Evolutionary conservation across 2,797 vertebrate genomes (phyloP).

Genomic region (Hirundo rustica): DNA sequence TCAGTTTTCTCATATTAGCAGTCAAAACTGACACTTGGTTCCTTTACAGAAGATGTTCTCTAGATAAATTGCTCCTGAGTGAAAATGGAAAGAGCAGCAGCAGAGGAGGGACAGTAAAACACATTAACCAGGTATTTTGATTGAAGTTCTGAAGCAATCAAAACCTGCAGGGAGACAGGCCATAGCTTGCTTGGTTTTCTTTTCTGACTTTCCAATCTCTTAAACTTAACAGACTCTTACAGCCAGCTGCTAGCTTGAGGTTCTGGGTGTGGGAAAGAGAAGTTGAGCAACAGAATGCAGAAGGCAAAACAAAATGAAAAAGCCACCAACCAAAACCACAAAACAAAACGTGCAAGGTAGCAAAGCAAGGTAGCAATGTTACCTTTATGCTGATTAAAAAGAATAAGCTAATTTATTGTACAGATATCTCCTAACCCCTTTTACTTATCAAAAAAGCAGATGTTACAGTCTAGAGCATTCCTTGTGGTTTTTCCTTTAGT

Average conservation of each 20-base stretch:
- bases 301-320: neutral
- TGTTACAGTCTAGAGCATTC: neutral
- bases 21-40: neutral
- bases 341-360: neutral
- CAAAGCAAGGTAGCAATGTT: neutral
- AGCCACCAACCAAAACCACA: fast-evolving
- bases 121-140: neutral
- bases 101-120: neutral
- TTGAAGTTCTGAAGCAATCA: neutral
- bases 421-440: neutral
- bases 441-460: neutral
- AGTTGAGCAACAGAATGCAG: neutral
- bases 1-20: neutral
- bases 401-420: neutral
- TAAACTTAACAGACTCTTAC: neutral
- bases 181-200: neutral
- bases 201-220: neutral
- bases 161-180: neutral
- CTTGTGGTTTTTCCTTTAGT: neutral
- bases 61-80: neutral
- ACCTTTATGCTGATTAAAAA: neutral
- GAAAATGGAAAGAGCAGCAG: neutral
- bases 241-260: neutral
- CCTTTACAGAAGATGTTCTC: neutral
- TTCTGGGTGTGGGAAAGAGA: neutral